Conservation (phyloP, 2,888 invertebrate species). For the Oligia strigilis region DNA sequence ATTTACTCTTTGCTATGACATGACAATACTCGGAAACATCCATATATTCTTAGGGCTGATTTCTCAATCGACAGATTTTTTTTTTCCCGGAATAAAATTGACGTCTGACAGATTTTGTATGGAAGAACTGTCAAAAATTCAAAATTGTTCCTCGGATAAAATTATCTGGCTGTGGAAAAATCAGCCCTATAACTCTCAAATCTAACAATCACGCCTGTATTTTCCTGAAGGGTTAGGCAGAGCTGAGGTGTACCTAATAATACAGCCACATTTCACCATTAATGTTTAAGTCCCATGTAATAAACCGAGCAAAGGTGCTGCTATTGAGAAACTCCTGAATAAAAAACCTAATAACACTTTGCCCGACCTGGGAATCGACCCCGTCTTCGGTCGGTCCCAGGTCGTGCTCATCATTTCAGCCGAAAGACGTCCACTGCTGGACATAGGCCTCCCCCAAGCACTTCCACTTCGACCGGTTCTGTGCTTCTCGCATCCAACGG, state of each 20-base stretch:
- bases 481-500: too few species aligned
- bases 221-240: not conserved
- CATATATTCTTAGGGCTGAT: not conserved
- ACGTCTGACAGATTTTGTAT: too few species aligned
- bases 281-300: not conserved
- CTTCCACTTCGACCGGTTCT: too few species aligned
- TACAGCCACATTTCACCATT: not conserved
- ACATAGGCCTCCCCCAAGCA: too few species aligned
- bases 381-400: not conserved
- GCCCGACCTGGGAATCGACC: too few species aligned
- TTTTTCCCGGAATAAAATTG: too few species aligned
- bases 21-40: conserved; percentile 19
- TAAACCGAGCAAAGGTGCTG: not conserved
- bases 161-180: too few species aligned
- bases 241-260: not conserved
- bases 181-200: not conserved
- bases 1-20: conserved; percentile 28
- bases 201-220: not conserved
- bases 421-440: too few species aligned
- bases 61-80: too few species aligned
- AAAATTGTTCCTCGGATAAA: too few species aligned
- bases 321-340: not conserved
- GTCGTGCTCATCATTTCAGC: too few species aligned
- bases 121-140: too few species aligned
- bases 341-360: not conserved